phyloP scores from a whole-genome alignment of 1,140 invertebrate species.

The Leptinotarsa texana region DNA sequence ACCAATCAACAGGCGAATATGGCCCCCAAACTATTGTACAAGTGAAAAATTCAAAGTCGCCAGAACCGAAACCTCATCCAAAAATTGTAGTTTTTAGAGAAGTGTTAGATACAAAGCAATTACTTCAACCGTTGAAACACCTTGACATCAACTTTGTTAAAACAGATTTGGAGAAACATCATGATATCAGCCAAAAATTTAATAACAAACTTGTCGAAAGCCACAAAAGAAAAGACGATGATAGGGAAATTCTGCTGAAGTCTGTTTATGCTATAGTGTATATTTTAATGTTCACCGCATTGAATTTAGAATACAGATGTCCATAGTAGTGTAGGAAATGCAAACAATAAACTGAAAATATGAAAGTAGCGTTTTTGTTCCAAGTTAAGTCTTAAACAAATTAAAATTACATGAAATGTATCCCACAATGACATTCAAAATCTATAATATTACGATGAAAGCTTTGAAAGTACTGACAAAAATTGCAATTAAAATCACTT shows the following conservation, averaged over 20 bases:
- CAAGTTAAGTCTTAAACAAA: no score
- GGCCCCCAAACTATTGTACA: not conserved
- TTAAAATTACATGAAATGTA: no score
- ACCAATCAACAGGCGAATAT: not conserved
- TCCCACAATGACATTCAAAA: no score
- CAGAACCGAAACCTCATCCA: not conserved
- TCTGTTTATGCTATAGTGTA: slow-evolving; percentile 38
- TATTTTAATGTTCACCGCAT: slow-evolving; percentile 39
- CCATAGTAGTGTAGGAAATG: slow-evolving; percentile 1
- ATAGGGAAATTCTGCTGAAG: slow-evolving; percentile 33
- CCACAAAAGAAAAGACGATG: not conserved
- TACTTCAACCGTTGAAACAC: slow-evolving; percentile 30
- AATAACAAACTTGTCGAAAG: slow-evolving; percentile 17
- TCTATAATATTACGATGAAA: no score
- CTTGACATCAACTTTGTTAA: slow-evolving; percentile 26
- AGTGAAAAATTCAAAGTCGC: slow-evolving; percentile 4
- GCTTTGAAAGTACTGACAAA: no score
- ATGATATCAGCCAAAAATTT: slow-evolving; percentile 15
- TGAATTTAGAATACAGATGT: slow-evolving; percentile 41
- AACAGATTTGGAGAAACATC: slow-evolving; percentile 26
- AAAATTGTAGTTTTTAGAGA: slow-evolving; percentile 27
- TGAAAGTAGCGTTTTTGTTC: no score
- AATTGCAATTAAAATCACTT: no score
- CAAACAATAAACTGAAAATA: not conserved
- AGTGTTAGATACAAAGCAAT: slow-evolving; percentile 15